Evolutionary conservation across 2,888 invertebrate genomes (phyloP).

Genomic region (Deroplatys truncata): DNA sequence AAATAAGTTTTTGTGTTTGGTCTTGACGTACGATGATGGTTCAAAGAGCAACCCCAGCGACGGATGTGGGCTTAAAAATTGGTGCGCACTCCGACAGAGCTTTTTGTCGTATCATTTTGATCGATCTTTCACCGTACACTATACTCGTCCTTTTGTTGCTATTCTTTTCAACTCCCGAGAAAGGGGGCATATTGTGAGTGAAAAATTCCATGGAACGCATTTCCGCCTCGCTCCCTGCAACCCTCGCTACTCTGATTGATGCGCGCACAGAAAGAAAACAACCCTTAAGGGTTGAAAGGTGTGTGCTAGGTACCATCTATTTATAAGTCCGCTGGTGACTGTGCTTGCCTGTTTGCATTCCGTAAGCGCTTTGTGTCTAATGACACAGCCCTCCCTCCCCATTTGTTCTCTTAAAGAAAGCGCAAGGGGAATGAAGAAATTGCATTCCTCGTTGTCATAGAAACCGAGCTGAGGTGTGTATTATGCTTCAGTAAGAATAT

Average conservation of each 20-base stretch:
- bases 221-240: not conserved
- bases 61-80: not conserved
- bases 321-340: not conserved
- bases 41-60: not conserved
- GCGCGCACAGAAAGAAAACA: not conserved
- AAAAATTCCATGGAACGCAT: not conserved
- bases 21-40: no score
- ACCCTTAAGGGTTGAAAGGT: not conserved
- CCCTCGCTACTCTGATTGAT: not conserved
- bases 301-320: not conserved
- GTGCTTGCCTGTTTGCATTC: not conserved
- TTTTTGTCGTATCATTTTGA: not conserved
- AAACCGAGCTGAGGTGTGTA: not conserved
- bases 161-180: not conserved
- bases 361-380: not conserved
- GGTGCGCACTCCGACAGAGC: not conserved
- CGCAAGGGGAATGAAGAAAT: not conserved
- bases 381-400: not conserved
- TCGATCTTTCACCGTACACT: not conserved
- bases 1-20: no score
- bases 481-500: not conserved
- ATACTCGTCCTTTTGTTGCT: not conserved
- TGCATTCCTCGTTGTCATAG: not conserved
- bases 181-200: not conserved
- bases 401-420: not conserved